Evolutionary conservation across 2,113 vertebrate species (phyloP).

Genomic region (Chloroceryle aenea): DNA sequence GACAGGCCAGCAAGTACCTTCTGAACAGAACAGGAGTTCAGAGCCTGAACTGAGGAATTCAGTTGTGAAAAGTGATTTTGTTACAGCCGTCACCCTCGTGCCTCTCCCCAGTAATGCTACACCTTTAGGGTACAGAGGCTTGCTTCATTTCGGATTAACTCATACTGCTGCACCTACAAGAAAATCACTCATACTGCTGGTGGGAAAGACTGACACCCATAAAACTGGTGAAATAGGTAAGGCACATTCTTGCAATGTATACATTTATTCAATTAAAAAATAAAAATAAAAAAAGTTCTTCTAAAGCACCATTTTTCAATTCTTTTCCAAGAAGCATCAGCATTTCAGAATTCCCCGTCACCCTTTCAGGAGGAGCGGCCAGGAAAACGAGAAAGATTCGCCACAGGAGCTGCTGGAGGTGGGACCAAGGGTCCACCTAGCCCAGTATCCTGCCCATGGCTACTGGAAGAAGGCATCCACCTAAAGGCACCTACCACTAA

Average conservation of each 20-base stretch:
- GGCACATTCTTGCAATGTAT: background rate
- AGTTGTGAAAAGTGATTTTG: background rate
- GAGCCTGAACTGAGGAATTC: background rate
- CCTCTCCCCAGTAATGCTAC: background rate
- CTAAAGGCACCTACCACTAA: background rate
- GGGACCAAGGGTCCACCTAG: background rate
- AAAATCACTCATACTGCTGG: background rate
- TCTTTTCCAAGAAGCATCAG: background rate
- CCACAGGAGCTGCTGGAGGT: background rate
- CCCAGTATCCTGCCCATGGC: background rate
- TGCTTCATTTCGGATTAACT: conserved; percentile 24
- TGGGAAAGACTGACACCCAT: background rate
- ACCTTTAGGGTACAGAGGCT: background rate
- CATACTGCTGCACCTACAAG: background rate
- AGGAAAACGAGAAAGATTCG: background rate
- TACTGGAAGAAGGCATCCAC: background rate
- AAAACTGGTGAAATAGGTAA: background rate
- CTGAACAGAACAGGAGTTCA: background rate
- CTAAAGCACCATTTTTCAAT: background rate
- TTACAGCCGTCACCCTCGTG: background rate
- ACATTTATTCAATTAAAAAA: background rate
- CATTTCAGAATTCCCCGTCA: background rate
- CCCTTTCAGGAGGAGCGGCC: background rate
- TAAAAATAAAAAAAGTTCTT: background rate
- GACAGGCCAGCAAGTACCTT: background rate